Conservation (phyloP, 2,888 invertebrate species). For the Drosophila differens region DNA sequence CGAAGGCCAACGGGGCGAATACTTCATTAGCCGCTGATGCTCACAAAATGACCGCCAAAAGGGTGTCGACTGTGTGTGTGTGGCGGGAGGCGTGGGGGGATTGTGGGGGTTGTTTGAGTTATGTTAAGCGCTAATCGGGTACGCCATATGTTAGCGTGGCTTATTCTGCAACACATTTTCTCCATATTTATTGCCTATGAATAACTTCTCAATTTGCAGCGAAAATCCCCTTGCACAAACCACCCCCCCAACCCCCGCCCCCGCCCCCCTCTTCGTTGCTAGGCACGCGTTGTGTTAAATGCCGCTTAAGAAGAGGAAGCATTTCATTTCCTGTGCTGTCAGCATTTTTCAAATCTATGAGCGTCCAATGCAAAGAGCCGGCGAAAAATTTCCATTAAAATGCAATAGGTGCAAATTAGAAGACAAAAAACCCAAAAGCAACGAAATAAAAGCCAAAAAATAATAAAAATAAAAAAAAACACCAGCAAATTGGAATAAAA, state of each 20-base stretch:
- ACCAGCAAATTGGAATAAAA: conserved; percentile 39
- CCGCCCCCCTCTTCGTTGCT: accelerated
- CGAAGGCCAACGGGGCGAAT: conserved; percentile 64
- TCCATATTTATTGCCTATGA: conserved; percentile 65
- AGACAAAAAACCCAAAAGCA: conserved; percentile 46
- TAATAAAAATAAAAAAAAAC: not conserved
- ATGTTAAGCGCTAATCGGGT: conserved; percentile 61
- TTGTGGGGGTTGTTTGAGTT: conserved; percentile 11
- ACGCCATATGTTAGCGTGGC: conserved; percentile 75
- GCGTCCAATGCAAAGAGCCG: conserved; percentile 70
- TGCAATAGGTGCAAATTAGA: conserved; percentile 78
- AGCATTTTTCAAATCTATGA: conserved; percentile 82
- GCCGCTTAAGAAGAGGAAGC: conserved; percentile 62
- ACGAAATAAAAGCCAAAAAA: not conserved
- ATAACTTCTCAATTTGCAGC: conserved; percentile 40
- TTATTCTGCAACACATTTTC: conserved; percentile 52
- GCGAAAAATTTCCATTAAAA: conserved; percentile 73
- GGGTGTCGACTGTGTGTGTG: not conserved
- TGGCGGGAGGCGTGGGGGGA: too few relatives aligned
- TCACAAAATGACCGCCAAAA: conserved; percentile 12
- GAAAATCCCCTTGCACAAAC: not conserved
- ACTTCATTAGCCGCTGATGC: conserved; percentile 53
- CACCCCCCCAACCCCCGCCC: accelerated
- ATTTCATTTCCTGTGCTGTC: conserved; percentile 83
- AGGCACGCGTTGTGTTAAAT: conserved; percentile 9